Evolutionary conservation across 2,888 invertebrate genomes (phyloP).

Genomic region (Apodemia zela): DNA sequence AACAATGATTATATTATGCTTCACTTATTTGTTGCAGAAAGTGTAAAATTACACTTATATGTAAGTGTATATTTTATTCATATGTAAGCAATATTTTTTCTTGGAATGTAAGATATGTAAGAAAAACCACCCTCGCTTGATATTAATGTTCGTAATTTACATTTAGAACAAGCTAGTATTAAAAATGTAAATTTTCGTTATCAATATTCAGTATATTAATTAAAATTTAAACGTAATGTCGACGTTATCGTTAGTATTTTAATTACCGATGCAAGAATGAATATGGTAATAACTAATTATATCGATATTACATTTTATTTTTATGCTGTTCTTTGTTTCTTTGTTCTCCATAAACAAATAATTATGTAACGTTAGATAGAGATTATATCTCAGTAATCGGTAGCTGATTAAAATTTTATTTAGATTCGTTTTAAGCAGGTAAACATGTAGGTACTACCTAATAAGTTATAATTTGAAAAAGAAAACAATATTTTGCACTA

Average conservation of each 20-base stretch:
- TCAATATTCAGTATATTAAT: not conserved
- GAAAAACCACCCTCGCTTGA: not conserved
- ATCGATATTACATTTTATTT: not conserved
- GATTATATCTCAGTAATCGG: no score
- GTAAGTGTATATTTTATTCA: constrained; percentile 25
- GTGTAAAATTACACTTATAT: constrained; percentile 65
- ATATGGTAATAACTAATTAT: not conserved
- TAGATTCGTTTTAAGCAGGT: not conserved
- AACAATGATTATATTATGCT: constrained; percentile 60
- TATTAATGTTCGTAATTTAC: not conserved
- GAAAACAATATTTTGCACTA: no score
- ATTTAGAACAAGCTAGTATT: not conserved
- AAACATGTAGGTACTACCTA: no score
- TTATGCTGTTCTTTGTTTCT: not conserved
- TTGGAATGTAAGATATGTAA: not conserved
- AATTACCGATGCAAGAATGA: not conserved
- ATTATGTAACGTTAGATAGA: not conserved
- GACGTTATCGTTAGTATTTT: not conserved
- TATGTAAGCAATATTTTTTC: not conserved
- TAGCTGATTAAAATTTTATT: not conserved
- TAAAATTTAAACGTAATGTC: not conserved
- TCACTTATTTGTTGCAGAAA: constrained; percentile 61
- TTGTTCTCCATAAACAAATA: not conserved
- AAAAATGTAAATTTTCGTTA: not conserved
- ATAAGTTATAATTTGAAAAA: no score